Conservation (phyloP, 2,888 invertebrate genomes). For the Eumacrocentrus americanus region DNA sequence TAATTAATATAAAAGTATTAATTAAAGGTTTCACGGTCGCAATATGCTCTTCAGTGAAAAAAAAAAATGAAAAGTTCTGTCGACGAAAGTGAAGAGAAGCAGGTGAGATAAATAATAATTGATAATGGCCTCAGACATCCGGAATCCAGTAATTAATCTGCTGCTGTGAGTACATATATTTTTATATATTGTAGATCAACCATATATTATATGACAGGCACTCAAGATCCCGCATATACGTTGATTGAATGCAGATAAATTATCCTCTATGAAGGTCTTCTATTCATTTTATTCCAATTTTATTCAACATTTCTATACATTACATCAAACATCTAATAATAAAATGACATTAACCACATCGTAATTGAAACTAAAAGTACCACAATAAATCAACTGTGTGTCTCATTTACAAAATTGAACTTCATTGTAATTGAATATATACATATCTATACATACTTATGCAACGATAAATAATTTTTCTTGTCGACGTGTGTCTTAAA, state of each 20-base stretch:
- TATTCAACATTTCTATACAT: background rate
- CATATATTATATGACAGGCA: background rate
- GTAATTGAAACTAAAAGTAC: too few relatives aligned
- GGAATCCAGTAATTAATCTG: constrained; percentile 27
- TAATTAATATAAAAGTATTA: background rate
- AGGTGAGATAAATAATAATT: constrained; percentile 32
- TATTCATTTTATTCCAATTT: background rate
- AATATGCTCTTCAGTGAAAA: background rate
- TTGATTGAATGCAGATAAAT: background rate
- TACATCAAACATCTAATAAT: too few relatives aligned
- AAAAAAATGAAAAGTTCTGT: constrained; percentile 10
- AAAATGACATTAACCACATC: too few relatives aligned
- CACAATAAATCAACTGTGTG: too few relatives aligned
- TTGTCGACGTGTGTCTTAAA: background rate
- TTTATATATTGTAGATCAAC: too few relatives aligned
- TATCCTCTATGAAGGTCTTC: too few relatives aligned
- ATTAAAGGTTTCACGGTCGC: background rate
- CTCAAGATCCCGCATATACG: background rate
- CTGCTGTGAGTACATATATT: background rate
- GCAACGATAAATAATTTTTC: background rate
- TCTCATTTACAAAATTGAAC: too few relatives aligned
- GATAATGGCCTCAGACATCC: constrained; percentile 22
- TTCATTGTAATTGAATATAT: too few relatives aligned
- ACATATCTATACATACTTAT: too few relatives aligned
- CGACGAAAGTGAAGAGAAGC: constrained; percentile 15